phyloP scores from a whole-genome alignment of 2,797 vertebrate species.

The Anniella stebbinsi region DNA sequence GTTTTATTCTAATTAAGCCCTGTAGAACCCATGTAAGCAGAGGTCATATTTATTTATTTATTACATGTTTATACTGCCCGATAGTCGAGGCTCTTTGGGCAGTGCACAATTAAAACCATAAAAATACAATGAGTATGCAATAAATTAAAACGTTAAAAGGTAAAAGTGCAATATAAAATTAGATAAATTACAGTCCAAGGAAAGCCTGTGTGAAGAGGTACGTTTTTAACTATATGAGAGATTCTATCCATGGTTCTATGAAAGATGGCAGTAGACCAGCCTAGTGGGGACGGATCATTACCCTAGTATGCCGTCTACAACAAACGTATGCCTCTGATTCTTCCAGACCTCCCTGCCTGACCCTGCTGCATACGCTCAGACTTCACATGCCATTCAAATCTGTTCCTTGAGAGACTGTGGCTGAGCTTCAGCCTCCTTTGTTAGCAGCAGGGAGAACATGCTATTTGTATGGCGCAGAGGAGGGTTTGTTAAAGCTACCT shows the following conservation, averaged over 20 bases:
- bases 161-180: no score
- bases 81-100: no score
- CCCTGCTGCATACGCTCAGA: fast-evolving
- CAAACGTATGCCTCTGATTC: neutral
- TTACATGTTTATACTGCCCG: no score
- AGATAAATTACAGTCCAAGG: no score
- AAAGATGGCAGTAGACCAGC: neutral
- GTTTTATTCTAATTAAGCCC: no score
- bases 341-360: neutral
- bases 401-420: slow-evolving; percentile 14
- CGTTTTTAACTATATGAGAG: neutral
- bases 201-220: no score
- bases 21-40: no score
- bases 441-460: neutral
- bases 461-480: slow-evolving; percentile 5
- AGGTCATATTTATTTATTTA: neutral
- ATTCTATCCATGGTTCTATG: neutral
- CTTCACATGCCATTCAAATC: neutral
- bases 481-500: neutral
- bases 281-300: slow-evolving; percentile 15
- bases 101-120: no score
- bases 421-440: slow-evolving; percentile 15
- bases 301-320: neutral
- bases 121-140: no score
- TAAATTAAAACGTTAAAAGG: no score